Base-by-base conservation (phyloP, 2,113 vertebrate species). In the Eubucco bourcierii region DNA sequence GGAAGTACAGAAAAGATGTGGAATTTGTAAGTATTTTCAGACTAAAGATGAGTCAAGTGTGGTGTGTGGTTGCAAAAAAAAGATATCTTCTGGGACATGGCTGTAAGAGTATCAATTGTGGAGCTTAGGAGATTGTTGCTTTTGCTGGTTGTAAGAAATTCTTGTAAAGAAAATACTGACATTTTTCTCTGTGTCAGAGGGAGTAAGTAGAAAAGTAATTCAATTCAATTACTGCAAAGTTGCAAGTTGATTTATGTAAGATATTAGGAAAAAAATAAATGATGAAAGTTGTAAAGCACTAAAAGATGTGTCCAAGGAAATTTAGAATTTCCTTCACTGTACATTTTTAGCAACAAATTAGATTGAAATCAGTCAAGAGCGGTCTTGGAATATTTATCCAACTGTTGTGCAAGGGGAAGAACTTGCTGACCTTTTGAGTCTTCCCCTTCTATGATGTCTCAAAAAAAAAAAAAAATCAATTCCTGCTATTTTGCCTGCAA, bases 371-470 rank as follows among this genome's bases (percentile, higher is more conserved):
- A 90, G 75, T 91, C 90, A 90, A 88, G 61, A 93, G 24, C 0
- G 0, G 28, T 94, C 85, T 85, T 95, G 93, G 95, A 94, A 91
- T 95, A 94, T 91, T 93, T 93, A 93, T 94, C 92, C 68, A 88
- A 80, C 85, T 86, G 68, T 94, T 91, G 88, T 90, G 85, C 46
- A 78, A 91, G 41, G 72, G 31, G 31, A 75, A 88, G 92, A 95
- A 93, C 76, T 93, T 93, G 82, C 95, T 96, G 95, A 96, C 79
- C 85, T 83, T 91, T 94, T 0, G 15, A 86, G 58, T 86, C 65
- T 88, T 95, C 68, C 19, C 90, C 74, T 85, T 93, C 83, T 86
- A 37, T 78, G 65, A 80, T 91, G 16, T 90, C 64, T 92, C 72
- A 39, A 44, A 44, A 41, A 41, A 44, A 44, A 44, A 52, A 52